These are phyloP conservation scores for Leucania comma DNA, from an alignment of 2,888 invertebrate species.

Conservation along the genomic window DNA sequence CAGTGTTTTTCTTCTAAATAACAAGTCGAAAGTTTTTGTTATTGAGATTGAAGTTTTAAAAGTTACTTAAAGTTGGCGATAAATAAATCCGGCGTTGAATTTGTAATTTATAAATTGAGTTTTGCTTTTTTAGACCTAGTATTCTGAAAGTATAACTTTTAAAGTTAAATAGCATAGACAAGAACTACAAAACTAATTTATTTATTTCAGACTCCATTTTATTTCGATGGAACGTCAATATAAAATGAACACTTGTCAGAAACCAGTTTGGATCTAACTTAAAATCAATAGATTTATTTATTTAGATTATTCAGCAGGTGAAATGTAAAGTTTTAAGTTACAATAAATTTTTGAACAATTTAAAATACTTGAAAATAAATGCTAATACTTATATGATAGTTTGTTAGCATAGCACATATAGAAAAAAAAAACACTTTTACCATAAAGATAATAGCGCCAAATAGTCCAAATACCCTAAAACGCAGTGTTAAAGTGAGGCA, in stretches of 20 bases:
- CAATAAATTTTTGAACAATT: neutral
- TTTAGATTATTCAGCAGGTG: slow-evolving; percentile 13
- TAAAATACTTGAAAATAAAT: no score
- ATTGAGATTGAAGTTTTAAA: slow-evolving; percentile 26
- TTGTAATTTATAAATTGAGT: slow-evolving; percentile 15
- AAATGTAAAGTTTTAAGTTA: slow-evolving; percentile 12
- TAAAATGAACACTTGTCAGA: slow-evolving; percentile 21
- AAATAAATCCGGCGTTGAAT: slow-evolving; percentile 21
- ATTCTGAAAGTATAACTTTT: neutral
- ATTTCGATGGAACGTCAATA: slow-evolving; percentile 21
- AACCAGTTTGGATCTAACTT: slow-evolving; percentile 17
- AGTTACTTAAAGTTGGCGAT: slow-evolving; percentile 16
- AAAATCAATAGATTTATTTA: slow-evolving; percentile 26
- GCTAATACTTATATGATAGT: no score
- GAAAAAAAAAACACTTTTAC: slow-evolving; percentile 21
- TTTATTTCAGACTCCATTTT: slow-evolving; percentile 23
- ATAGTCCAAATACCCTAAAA: no score
- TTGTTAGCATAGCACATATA: no score
- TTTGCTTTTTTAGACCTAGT: neutral
- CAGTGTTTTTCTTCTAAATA: slow-evolving; percentile 58
- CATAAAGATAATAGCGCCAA: slow-evolving; percentile 28
- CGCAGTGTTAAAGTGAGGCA: slow-evolving; percentile 24
- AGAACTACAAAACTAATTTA: slow-evolving; percentile 2
- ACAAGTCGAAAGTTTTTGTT: slow-evolving; percentile 39
- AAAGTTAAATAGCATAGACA: slow-evolving; percentile 5